Evolutionary conservation across 1,140 invertebrate species (phyloP).

Genomic region (Linepithema humile): DNA sequence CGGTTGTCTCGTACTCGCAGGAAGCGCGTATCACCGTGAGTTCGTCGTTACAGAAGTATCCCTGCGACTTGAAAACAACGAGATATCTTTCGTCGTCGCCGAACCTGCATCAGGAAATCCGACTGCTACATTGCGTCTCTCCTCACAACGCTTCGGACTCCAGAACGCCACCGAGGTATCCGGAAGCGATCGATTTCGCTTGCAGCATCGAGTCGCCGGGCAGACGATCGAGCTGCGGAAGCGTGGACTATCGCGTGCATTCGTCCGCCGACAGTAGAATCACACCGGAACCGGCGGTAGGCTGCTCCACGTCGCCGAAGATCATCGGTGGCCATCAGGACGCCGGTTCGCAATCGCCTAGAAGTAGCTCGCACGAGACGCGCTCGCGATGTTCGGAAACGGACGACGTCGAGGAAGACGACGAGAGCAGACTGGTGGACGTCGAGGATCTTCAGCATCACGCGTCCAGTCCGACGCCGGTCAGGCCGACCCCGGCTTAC

Average conservation of each 20-base stretch:
- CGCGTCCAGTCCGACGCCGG: conserved; percentile 71
- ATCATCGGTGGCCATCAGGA: conserved; percentile 32
- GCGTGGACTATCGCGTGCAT: conserved; percentile 48
- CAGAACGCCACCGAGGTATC: conserved; percentile 35
- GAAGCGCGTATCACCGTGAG: conserved; percentile 34
- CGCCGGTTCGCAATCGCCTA: conserved; percentile 69
- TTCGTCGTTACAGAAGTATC: conserved; percentile 51
- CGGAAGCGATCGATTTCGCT: conserved; percentile 35
- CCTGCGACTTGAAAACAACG: conserved; percentile 58
- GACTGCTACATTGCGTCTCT: conserved; percentile 26
- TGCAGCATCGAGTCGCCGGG: conserved; percentile 39
- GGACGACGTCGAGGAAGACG: conserved; percentile 79
- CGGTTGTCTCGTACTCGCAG: conserved; percentile 66
- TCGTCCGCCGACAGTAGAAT: conserved; percentile 26
- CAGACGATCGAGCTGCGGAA: conserved; percentile 6
- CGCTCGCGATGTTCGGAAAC: conserved; percentile 77
- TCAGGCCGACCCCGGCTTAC: conserved; percentile 80
- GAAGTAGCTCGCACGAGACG: conserved; percentile 73
- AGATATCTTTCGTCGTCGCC: conserved; percentile 51
- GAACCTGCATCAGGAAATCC: conserved; percentile 2
- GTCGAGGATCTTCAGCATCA: conserved; percentile 78
- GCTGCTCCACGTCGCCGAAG: conserved; percentile 50
- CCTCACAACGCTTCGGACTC: conserved; percentile 42
- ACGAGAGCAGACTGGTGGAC: conserved; percentile 79
- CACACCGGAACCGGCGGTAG: conserved; percentile 23